Percentiles rank a stretch among this genome's conserved stretches.
Evolutionary conservation across 2,888 invertebrate genomes (phyloP).

Genomic region (Andricus quercusramuli): DNA sequence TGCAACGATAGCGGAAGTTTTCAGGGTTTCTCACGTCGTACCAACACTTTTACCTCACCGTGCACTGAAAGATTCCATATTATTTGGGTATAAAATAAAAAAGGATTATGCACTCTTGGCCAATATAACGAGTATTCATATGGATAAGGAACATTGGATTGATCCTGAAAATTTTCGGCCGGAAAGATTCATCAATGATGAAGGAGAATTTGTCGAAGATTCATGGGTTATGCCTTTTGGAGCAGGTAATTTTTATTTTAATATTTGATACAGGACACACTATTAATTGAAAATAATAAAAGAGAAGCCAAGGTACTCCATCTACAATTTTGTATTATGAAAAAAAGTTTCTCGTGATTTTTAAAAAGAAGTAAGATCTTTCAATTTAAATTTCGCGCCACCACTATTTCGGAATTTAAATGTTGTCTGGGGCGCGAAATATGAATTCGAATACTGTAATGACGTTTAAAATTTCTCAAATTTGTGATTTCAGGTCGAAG

Average conservation of each 20-base stretch:
- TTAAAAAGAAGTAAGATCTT: no score
- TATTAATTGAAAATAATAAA: no score
- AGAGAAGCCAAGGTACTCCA: neutral
- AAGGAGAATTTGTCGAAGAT: constrained; percentile 78
- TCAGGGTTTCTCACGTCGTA: constrained; percentile 88
- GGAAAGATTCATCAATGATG: constrained; percentile 85
- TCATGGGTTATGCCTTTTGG: constrained; percentile 68
- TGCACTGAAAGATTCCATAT: constrained; percentile 84
- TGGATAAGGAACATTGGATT: constrained; percentile 83
- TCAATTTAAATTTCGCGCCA: no score
- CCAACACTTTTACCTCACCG: constrained; percentile 89
- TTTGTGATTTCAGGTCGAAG: constrained; percentile 80
- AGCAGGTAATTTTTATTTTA: constrained; percentile 53
- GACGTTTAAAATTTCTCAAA: neutral
- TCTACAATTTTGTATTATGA: neutral
- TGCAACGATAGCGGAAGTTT: constrained; percentile 86
- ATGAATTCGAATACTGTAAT: no score
- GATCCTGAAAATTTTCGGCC: constrained; percentile 87
- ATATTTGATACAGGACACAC: neutral
- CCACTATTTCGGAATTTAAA: no score
- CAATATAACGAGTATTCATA: constrained; percentile 86
- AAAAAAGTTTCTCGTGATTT: no score
- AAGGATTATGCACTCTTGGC: constrained; percentile 81
- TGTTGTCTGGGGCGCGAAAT: no score
- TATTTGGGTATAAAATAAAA: constrained; percentile 88